Conservation (phyloP, 2,797 vertebrate genomes). For the Limosa lapponica region DNA sequence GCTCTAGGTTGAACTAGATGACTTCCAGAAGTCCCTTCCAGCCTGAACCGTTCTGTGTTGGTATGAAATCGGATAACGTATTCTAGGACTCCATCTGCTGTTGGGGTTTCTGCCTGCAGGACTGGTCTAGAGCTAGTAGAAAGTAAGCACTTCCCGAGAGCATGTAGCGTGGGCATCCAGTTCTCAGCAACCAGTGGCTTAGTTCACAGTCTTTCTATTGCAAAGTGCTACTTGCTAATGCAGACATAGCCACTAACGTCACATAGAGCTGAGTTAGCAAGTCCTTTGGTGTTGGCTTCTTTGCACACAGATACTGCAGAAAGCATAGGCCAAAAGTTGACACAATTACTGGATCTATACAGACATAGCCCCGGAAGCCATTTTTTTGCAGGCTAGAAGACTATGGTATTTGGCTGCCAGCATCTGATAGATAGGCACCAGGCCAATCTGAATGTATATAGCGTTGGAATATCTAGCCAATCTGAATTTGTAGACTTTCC, state of each 20-base stretch:
- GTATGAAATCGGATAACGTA: neutral
- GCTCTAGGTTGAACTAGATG: neutral
- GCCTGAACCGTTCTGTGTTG: neutral
- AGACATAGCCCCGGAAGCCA: neutral
- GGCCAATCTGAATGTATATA: neutral
- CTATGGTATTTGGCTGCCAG: neutral
- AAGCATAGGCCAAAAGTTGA: neutral
- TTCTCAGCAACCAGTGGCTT: neutral
- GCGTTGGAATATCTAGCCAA: neutral
- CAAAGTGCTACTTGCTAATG: neutral
- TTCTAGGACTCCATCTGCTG: neutral
- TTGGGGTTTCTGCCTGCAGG: neutral
- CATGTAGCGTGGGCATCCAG: neutral
- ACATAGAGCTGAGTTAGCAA: neutral
- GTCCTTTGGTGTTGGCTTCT: neutral
- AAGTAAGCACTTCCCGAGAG: neutral
- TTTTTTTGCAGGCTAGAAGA: neutral
- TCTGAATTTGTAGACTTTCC: conserved; percentile 18
- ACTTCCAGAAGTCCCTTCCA: neutral
- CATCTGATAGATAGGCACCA: neutral
- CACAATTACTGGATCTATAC: neutral
- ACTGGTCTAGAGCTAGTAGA: neutral
- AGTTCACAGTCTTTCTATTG: neutral
- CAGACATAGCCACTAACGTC: neutral
- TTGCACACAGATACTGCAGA: neutral